A percentile compares a stretch with the other conserved stretches of the same genome.
These are phyloP conservation scores for Neolamprologus sp. DNA, from an alignment of 2,113 vertebrate genomes.

Conservation along the genomic window DNA sequence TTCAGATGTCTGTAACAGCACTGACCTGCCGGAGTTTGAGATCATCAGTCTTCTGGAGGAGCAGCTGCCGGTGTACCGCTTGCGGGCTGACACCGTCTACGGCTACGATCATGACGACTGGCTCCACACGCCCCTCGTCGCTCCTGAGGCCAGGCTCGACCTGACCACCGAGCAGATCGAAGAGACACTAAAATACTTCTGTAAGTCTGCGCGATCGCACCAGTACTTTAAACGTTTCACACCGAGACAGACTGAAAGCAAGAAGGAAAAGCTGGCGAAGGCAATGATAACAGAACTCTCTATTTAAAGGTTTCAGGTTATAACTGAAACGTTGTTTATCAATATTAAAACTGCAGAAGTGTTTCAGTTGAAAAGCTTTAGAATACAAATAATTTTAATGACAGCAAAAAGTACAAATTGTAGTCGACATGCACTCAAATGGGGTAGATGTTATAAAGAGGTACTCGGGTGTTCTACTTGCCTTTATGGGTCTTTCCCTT, in stretches of 20 bases:
- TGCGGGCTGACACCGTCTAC: conserved; percentile 93
- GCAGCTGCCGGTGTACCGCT: conserved; percentile 91
- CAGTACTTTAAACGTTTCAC: not conserved
- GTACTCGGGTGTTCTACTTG: not conserved
- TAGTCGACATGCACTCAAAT: not conserved
- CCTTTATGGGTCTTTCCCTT: not conserved
- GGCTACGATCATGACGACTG: conserved; percentile 97
- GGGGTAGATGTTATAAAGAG: not conserved
- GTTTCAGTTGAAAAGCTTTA: not conserved
- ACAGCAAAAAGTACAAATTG: not conserved
- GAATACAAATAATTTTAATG: not conserved
- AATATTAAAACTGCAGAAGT: not conserved
- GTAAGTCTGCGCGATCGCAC: conserved; percentile 73
- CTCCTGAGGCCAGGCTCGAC: conserved; percentile 83
- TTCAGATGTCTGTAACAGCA: conserved; percentile 97
- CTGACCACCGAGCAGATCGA: conserved; percentile 95
- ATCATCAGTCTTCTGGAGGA: conserved; percentile 98
- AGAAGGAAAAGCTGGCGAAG: not conserved
- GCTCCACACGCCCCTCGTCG: conserved; percentile 93
- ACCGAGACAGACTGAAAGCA: not conserved
- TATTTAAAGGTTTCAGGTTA: not conserved
- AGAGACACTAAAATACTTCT: conserved; percentile 97
- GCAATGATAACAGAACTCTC: not conserved
- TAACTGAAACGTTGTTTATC: not conserved
- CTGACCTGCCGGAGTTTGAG: conserved; percentile 95